Evolutionary conservation across 1,140 invertebrate genomes (phyloP).

Genomic region (Euglossa dilemma): DNA sequence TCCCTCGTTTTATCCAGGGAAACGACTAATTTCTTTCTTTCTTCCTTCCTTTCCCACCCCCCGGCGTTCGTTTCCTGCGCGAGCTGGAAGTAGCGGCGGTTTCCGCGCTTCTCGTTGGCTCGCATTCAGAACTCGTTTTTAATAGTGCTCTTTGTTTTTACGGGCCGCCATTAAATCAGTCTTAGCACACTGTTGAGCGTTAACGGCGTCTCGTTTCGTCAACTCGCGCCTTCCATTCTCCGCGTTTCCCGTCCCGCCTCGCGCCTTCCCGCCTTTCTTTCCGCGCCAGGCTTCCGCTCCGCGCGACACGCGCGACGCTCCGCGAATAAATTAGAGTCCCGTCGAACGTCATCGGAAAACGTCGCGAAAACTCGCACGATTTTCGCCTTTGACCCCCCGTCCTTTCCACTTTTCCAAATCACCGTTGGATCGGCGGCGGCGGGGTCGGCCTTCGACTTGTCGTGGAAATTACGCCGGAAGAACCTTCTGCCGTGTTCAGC

Average conservation of each 20-base stretch:
- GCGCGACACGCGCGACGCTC: neutral
- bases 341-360: neutral
- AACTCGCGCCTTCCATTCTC: neutral
- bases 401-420: no score
- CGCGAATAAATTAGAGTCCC: neutral
- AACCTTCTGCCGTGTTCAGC: constrained; percentile 14
- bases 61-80: neutral
- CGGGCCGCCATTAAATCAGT: constrained; percentile 37
- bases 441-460: constrained; percentile 11
- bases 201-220: constrained; percentile 39
- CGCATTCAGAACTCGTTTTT: constrained; percentile 61
- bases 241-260: neutral
- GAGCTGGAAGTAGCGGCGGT: constrained; percentile 30
- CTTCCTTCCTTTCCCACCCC: no score
- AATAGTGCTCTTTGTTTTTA: constrained; percentile 53
- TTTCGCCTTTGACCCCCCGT: neutral
- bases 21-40: constrained; percentile 32
- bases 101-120: constrained; percentile 58
- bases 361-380: constrained; percentile 6
- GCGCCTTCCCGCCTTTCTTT: neutral
- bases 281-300: neutral
- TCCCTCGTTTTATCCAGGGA: constrained; percentile 1
- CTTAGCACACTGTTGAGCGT: constrained; percentile 33
- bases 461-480: constrained; percentile 35
- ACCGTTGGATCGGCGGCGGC: no score